Conservation (phyloP, 2,113 vertebrate species). For the Dromiciops gliroides region DNA sequence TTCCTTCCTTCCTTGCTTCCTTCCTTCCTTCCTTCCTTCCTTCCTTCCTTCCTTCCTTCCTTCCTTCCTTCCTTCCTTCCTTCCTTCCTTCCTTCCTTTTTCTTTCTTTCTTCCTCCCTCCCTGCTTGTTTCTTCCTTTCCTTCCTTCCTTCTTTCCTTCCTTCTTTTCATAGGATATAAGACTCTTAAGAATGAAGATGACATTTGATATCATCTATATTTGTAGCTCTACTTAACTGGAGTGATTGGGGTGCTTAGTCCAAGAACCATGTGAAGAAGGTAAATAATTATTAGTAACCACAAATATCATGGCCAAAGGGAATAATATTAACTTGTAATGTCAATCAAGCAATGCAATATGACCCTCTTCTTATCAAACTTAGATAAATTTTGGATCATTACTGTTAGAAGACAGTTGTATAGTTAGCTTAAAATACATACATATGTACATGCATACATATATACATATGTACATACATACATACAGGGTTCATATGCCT, state of each 20-base stretch:
- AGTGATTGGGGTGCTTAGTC: not conserved
- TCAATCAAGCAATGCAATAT: not conserved
- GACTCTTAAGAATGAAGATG: not conserved
- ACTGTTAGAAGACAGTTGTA: not conserved
- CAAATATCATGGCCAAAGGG: not conserved
- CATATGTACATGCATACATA: not conserved
- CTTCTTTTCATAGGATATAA: not conserved
- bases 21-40: not conserved
- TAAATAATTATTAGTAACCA: not conserved
- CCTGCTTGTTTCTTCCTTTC: not conserved
- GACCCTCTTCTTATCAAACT: slow-evolving; percentile 10
- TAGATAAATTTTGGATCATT: not conserved
- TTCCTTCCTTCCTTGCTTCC: not conserved
- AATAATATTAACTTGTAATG: not conserved
- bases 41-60: not conserved
- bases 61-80: not conserved
- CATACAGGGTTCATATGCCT: not conserved
- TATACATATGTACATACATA: no score
- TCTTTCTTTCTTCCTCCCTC: not conserved
- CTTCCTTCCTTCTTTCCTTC: not conserved
- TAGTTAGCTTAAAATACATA: slow-evolving; percentile 1
- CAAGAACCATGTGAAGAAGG: not conserved
- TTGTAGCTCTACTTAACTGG: not conserved
- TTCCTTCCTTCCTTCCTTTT: not conserved
- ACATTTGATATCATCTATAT: not conserved